A percentile compares a stretch with the other conserved stretches of the same genome.
Conservation (phyloP, 2,888 invertebrate species). For the Sinotaia quadrata region DNA sequence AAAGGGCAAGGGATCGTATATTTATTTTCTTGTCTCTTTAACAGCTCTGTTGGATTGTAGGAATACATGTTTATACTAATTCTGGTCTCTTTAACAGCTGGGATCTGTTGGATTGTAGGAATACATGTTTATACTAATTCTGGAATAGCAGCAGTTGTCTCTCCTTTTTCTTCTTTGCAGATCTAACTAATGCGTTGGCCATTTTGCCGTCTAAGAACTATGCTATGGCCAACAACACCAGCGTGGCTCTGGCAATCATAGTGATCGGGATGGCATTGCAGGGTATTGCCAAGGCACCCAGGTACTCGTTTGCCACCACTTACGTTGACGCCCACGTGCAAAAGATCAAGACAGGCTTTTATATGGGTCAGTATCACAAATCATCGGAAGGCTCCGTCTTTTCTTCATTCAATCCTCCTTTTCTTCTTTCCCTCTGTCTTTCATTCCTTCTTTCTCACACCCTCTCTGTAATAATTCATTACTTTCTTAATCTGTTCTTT, state of each 20-base stretch:
- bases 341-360: constrained; percentile 28
- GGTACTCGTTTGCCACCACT: constrained; percentile 44
- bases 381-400: neutral
- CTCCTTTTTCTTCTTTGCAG: too few species aligned
- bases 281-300: constrained; percentile 53
- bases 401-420: neutral
- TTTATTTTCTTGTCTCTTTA: too few species aligned
- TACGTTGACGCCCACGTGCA: constrained; percentile 48
- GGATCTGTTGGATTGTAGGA: too few species aligned
- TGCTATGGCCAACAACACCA: neutral
- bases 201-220: too few species aligned
- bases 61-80: too few species aligned
- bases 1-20: too few species aligned
- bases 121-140: too few species aligned
- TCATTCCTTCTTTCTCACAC: neutral
- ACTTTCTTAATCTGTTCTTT: neutral
- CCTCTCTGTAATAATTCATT: neutral
- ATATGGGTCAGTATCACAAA: constrained; percentile 32
- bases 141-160: too few species aligned
- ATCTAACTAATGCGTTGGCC: too few species aligned
- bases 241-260: constrained; percentile 29
- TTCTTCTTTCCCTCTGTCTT: neutral
- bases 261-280: constrained; percentile 41
- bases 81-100: too few species aligned
- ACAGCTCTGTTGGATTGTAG: too few species aligned